Evolutionary conservation across 2,113 vertebrate genomes (phyloP).

Genomic region (Pleuronectes platessa): DNA sequence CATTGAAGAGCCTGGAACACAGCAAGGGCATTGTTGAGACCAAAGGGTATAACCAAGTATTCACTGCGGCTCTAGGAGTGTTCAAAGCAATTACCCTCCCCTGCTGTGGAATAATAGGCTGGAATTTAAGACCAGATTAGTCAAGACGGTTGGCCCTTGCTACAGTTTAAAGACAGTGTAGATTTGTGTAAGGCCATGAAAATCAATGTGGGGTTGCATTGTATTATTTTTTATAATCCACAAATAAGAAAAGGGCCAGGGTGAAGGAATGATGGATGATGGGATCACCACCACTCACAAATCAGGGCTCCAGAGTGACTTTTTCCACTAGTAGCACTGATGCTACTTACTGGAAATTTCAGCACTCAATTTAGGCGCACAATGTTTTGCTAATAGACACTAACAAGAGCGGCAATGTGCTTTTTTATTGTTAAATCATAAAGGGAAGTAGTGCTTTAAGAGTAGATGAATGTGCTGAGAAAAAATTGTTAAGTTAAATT

Average conservation of each 20-base stretch:
- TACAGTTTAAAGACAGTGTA: background rate
- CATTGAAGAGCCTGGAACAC: background rate
- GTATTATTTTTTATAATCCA: background rate
- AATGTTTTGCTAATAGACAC: too few relatives aligned
- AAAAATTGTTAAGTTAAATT: too few relatives aligned
- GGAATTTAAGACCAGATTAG: background rate
- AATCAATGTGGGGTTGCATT: background rate
- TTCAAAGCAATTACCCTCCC: background rate
- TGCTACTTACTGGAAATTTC: too few relatives aligned
- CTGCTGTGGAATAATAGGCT: background rate
- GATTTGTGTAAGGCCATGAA: background rate
- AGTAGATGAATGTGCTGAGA: too few relatives aligned
- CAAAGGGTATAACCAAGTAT: background rate
- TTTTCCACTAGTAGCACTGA: too few relatives aligned
- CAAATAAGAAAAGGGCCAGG: background rate
- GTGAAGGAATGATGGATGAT: slow-evolving; percentile 3
- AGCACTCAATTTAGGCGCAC: too few relatives aligned
- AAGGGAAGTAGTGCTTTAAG: too few relatives aligned
- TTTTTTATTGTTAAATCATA: too few relatives aligned
- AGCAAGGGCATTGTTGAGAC: background rate
- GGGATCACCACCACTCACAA: background rate
- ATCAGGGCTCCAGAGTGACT: background rate
- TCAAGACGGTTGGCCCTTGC: background rate
- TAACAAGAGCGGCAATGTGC: too few relatives aligned
- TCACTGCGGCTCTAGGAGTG: background rate